Percentiles rank a stretch among this genome's conserved stretches.
phyloP scores from a whole-genome alignment of 2,113 vertebrate species.

The Sminthopsis crassicaudata region DNA sequence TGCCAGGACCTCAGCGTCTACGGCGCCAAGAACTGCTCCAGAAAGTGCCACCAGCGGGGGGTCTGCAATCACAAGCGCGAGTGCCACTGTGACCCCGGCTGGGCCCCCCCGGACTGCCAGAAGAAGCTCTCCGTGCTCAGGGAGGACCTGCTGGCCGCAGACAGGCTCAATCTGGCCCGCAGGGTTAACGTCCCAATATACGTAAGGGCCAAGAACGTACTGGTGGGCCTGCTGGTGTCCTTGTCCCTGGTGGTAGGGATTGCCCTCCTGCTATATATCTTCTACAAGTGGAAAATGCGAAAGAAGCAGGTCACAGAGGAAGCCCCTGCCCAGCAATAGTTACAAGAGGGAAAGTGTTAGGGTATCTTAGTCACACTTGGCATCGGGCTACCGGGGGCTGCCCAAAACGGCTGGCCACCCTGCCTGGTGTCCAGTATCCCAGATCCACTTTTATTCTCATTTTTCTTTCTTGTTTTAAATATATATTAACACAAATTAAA shows the following conservation, averaged over 20 bases:
- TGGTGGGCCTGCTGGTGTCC: constrained; percentile 48
- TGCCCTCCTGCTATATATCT: constrained; percentile 71
- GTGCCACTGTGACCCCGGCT: constrained; percentile 86
- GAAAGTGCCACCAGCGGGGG: constrained; percentile 63
- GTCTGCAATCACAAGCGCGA: constrained; percentile 68
- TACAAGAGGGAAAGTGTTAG: background rate
- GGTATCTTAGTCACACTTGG: background rate
- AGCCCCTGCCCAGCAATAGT: background rate
- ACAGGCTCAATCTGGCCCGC: rapidly evolving
- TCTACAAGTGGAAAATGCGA: constrained; percentile 28
- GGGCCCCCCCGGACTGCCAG: constrained; percentile 84
- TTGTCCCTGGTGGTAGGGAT: constrained; percentile 72
- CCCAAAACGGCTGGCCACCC: background rate
- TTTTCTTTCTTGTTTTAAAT: background rate
- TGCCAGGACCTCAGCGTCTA: background rate
- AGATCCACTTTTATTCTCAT: background rate
- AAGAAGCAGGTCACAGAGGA: background rate
- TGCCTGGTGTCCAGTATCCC: background rate
- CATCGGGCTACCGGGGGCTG: background rate
- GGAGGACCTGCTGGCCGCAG: rapidly evolving
- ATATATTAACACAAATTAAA: background rate
- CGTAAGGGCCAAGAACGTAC: constrained; percentile 74
- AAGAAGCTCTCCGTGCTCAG: background rate
- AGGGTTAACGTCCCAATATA: rapidly evolving
- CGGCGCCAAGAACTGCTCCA: background rate